Base-by-base conservation (phyloP, 2,797 vertebrate genomes). In the Urosaurus nigricauda region DNA sequence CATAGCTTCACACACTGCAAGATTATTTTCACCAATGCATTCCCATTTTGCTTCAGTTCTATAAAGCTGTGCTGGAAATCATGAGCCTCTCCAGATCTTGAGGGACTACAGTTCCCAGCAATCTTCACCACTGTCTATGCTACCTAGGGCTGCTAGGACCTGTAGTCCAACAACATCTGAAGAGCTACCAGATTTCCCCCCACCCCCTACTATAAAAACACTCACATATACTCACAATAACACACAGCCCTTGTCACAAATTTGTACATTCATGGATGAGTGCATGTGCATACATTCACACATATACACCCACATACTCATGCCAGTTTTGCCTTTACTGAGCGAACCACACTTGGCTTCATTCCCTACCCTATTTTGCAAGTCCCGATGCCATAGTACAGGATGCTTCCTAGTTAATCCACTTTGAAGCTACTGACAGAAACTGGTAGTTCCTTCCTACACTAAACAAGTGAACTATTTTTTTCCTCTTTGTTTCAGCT, bases 401-500 rank as follows among this genome's bases (percentile, higher is more conserved):
- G 6, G 35, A 90, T 43, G 14, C 32, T 89, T 14, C 17, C 68
- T 35, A 0, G 21, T 8, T 68, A 71, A 84, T 6, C 43, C 1
- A 78, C 79, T 51, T 26, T 51, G 21, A 51, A 74, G 17, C 24
- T 73, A 29, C 5, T 77, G 86, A 73, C 4, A 70, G 1, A 7
- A 3, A 3, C 56, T 40, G 12, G 5, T 3, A 7, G 56, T 68
- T 40, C 65, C 83, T 78, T 86, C 8, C 5, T 73, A 63, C 51
- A 29, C 32, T 51, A 51, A 0, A 3, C 2, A 29, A 78, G 79
- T 88, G 43, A 86, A 32, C 53, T 82, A 5, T 13, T 9, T 21
- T 47, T 77, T 92, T 91, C 37, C 53, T 84, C 58, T 91, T 83
- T 91, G 37, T 13, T 53, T 85, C 83, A 82, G 14, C 88, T 90